Base-by-base conservation (phyloP, 2,888 invertebrate genomes). In the Dione vanillae region DNA sequence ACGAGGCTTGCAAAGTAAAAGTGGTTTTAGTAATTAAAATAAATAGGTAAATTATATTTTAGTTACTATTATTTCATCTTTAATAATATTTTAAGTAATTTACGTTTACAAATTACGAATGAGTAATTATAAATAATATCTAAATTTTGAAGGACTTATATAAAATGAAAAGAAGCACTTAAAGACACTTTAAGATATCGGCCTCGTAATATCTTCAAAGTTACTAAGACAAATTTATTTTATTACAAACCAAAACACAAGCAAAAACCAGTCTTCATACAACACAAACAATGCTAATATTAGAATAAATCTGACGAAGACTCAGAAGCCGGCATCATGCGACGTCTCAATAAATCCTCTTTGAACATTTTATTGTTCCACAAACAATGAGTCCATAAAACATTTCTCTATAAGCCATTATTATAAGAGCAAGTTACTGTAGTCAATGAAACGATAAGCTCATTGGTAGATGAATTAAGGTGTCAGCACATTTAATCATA, bases 301-400 rank as follows among this genome's bases (percentile, higher is more conserved):
- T 74, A 80, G 70, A 80, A 82, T 78, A 83, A 81, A 83, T 74
- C 65, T 66, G 73, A 75, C 70, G 70, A 54, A 73, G 72, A 74
- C 77, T 76, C 68, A 74, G 74, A 77, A 76, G 75, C 62, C 67
- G 73, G 61, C 68, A 72, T 76, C 75, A 70, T 74, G 75, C 77
- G 70, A 77, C 74, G 74, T 79, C 78, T 82, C 79, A 78, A 81
- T 80, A 78, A 61, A 80, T 75, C 79, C 78, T 78, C 76, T 67
- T 71, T 70, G 76, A 82, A 84, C 83, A 87, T 88, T 88, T 45
- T 88, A 90, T 89, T 85, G 84, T 88, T 84, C 81, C 84, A 85
- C 85, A 80, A 82, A 91, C 91, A 91, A 90, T 88, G 84, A 81
- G 87, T 87, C 88, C 84, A 85, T 89, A 90, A 90, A 91, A 87